Conservation (phyloP, 2,888 invertebrate genomes). For the Archips crataeganus region DNA sequence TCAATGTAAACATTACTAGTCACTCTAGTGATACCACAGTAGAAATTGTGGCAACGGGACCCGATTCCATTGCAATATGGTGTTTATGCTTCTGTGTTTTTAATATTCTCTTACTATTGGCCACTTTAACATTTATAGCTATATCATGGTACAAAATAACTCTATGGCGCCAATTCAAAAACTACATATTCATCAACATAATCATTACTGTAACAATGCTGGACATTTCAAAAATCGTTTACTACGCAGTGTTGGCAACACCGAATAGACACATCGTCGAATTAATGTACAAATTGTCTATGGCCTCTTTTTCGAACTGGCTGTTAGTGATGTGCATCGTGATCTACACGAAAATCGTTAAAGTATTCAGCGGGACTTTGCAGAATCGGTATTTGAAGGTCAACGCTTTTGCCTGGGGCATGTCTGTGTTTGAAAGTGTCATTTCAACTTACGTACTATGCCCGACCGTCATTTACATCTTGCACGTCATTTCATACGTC, state of each 20-base stretch:
- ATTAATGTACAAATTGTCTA: slow-evolving; percentile 4
- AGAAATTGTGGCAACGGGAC: slow-evolving; percentile 4
- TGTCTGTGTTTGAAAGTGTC: background rate
- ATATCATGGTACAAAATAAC: slow-evolving; percentile 22
- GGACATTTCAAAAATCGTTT: slow-evolving; percentile 8
- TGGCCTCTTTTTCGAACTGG: slow-evolving; percentile 24
- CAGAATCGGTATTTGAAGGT: slow-evolving; percentile 4
- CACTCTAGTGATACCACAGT: background rate
- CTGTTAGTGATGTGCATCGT: slow-evolving; percentile 15
- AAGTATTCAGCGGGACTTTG: slow-evolving; percentile 8
- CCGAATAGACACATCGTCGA: background rate
- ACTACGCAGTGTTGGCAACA: slow-evolving; percentile 3
- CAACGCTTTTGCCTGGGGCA: slow-evolving; percentile 22
- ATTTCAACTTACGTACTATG: background rate
- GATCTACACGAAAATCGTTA: slow-evolving; percentile 16
- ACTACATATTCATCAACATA: slow-evolving; percentile 21
- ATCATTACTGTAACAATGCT: background rate
- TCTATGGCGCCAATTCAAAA: slow-evolving; percentile 20
- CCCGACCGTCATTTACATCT: slow-evolving; percentile 1
- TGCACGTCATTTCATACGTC: slow-evolving; percentile 18
- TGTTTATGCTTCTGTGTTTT: background rate
- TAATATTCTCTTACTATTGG: background rate
- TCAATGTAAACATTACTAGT: background rate
- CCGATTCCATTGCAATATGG: background rate
- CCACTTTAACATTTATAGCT: background rate